phyloP scores from a whole-genome alignment of 1,140 invertebrate species.

The Lamellibrachia luymesi region DNA sequence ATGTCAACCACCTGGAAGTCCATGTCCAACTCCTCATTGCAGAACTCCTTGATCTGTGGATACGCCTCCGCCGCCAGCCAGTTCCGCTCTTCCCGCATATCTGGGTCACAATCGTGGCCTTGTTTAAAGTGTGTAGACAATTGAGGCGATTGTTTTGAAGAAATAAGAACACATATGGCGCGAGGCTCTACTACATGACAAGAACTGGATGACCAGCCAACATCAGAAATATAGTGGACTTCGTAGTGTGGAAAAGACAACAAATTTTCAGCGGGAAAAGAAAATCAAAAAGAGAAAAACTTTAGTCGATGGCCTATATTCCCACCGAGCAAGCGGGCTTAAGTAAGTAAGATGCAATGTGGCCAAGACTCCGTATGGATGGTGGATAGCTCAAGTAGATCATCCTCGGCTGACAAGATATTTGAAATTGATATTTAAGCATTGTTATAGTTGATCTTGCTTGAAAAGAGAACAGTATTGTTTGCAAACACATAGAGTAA shows the following conservation, averaged over 20 bases:
- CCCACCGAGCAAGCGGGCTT: too few relatives aligned
- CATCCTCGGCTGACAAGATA: not conserved
- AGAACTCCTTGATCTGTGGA: conserved; percentile 42
- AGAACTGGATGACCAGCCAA: not conserved
- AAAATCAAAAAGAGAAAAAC: too few relatives aligned
- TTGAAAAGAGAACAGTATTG: not conserved
- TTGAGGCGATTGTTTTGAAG: not conserved
- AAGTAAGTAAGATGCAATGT: too few relatives aligned
- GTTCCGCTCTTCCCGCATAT: conserved; percentile 47
- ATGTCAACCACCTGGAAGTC: conserved; percentile 56
- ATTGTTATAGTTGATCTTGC: not conserved
- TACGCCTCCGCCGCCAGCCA: conserved; percentile 38
- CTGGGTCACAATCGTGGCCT: conserved; percentile 28
- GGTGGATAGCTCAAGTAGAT: not conserved
- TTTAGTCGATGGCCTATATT: too few relatives aligned
- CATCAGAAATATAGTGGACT: too few relatives aligned
- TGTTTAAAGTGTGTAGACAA: not conserved
- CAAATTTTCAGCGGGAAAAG: too few relatives aligned
- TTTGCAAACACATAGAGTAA: conserved; percentile 5
- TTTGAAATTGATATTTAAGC: not conserved
- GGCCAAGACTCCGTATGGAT: not conserved
- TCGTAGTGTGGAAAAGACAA: too few relatives aligned
- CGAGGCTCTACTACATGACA: not conserved
- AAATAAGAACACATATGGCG: not conserved
- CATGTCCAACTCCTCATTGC: conserved; percentile 32